A percentile compares a stretch with the other conserved stretches of the same genome.
These are phyloP conservation scores for Drosophila biarmipes DNA, from an alignment of 1,140 invertebrate genomes.

Conservation along the genomic window DNA sequence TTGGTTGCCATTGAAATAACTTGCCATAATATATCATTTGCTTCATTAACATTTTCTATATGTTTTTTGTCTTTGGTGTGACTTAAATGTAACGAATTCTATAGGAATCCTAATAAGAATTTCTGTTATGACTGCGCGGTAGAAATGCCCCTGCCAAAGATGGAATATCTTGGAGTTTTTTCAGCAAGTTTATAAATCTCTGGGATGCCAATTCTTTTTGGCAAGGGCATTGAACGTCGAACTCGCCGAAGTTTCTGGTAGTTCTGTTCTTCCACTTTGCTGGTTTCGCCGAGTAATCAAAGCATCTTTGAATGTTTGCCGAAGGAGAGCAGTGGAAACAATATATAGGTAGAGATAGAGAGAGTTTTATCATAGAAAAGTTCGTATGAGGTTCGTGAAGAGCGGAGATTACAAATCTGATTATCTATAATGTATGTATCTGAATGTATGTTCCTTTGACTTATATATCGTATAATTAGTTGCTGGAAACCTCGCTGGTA, in stretches of 20 bases:
- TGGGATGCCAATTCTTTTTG: conserved; percentile 6
- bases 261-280: conserved; percentile 19
- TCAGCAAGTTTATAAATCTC: background rate
- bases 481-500: conserved; percentile 80
- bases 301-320: conserved; percentile 51
- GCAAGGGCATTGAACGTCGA: conserved; percentile 43
- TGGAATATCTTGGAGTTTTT: background rate
- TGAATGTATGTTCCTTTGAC: conserved; percentile 33
- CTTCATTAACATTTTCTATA: conserved; percentile 69
- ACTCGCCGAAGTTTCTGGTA: conserved; percentile 27
- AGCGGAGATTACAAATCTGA: conserved; percentile 51
- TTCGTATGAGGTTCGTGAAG: conserved; percentile 48
- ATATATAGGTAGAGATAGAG: conserved; percentile 48
- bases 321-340: conserved; percentile 55
- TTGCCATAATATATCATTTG: conserved; percentile 74
- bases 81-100: conserved; percentile 56
- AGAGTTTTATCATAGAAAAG: conserved; percentile 64
- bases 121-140: conserved; percentile 29
- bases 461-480: conserved; percentile 70
- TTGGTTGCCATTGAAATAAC: conserved; percentile 63
- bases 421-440: conserved; percentile 52
- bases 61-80: conserved; percentile 45
- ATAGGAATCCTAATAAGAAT: conserved; percentile 61
- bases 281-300: conserved; percentile 56
- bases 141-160: conserved; percentile 38